Evolutionary conservation across 2,113 vertebrate genomes (phyloP), one percentile per base, ranked within the genome.

Genomic region (Hipposideros armiger): DNA sequence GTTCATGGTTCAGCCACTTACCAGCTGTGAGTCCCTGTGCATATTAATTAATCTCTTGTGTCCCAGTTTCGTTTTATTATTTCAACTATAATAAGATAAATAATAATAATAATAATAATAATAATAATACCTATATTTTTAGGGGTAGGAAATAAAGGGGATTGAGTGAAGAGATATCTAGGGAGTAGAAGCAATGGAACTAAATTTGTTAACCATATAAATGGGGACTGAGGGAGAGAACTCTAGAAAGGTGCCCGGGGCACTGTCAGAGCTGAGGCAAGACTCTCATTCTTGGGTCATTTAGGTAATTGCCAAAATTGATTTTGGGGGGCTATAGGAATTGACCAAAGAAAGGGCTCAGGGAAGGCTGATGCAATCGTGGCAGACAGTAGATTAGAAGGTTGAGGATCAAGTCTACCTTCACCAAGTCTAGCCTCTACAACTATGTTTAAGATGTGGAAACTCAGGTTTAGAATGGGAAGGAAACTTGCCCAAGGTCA

Each of bases 11-110:
- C 62, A 91, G 83, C 4, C 66, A 73, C 56, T 96, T 87, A 84
- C 30, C 93, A 95, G 22, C 36, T 93, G 58, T 74, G 30, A 96
- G 24, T 91, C 42, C 7, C n/a, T 0, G 7, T 22, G 19, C 1
- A 91, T 93, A 86, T 52, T 56, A 78, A 87, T 94, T 47, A 91
- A 76, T 83, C 14, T 91, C 15, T 80, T 58, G 20, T 87, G 30
- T 5, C 8, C 16, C 32, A 91, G 32, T 87, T 93, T 96, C 24
- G 30, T 45, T 88, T 92, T 30, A 22, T 69, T 42, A 83, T 62
- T 67, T 97, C 1, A 88, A 84, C 14, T 87, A 66, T 50, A 76
- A 87, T 40, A 89, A 91, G 19, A 86, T 28, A 7, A 94, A 1
- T 7, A 84, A 80, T 47, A 54, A 36, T 36, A 84, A 80, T 47